Base-by-base conservation (phyloP, 2,797 vertebrate genomes). In the Cynodonichthys magdalenae region DNA sequence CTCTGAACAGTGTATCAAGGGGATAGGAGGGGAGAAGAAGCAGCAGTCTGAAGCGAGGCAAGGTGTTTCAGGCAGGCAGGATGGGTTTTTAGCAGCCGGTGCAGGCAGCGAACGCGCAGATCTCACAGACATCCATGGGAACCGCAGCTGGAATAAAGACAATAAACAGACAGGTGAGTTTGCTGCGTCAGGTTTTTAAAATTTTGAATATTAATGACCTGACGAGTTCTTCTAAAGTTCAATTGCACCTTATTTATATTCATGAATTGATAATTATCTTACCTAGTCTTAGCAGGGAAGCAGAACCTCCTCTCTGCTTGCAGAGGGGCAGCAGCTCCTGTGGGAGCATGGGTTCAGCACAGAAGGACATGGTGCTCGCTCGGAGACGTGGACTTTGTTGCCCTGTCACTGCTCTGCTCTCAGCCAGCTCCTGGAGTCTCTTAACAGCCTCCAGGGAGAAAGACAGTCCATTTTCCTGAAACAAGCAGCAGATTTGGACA, bases 21-120 rank as follows among this genome's bases (percentile, higher is more conserved):
- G 24, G 31, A 45, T 71, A 47, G 24, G 52, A 47, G 8, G 45
- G 28, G 63, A 56, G 59, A 47, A 46, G 19, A 76, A 82, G 79
- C 66, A 82, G 45, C 41, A 61, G 42, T 66, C 15, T 54, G 11
- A 67, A 81, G 71, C 42, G 39, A 15, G 62, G 63, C 53, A 45
- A 63, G 62, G 69, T 46, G 48, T 24, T 63, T 52, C 6, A 6
- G 39, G 49, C 31, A 15, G 41, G 57, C 31, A 55, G 66, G 20
- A 3, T 58, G 45, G 4, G 29, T 76, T 81, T 82, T 82, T 82
- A 93, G 71, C 93, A 94, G 20, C 93, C 93, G 3, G 92, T 90
- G 82, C 93, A 94, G 77, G 93, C 93, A 1, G 90, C 92, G 3
- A 88, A 94, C 5, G 92, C 92, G 20, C 93, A 94, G 71, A 94